Conservation (phyloP, 1,140 invertebrate species). For the Conus betulinus region DNA sequence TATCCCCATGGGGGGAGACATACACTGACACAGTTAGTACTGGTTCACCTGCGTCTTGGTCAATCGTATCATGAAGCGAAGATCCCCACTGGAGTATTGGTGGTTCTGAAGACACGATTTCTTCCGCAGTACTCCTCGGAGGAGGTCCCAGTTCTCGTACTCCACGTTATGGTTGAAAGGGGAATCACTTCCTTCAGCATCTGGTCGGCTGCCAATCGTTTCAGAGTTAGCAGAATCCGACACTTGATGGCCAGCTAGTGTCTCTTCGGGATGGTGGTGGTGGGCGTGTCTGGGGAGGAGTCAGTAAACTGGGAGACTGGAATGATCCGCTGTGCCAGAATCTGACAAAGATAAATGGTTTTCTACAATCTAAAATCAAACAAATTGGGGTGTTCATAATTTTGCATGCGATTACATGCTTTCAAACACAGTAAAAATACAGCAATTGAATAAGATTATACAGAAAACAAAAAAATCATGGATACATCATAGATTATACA, state of each 20-base stretch:
- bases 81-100: conserved; percentile 22
- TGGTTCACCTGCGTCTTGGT: conserved; percentile 33
- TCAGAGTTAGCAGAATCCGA: background rate
- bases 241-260: background rate
- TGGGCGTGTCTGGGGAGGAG: conserved; percentile 17
- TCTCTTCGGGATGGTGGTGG: background rate
- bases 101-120: conserved; percentile 4
- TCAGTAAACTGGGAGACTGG: conserved; percentile 1
- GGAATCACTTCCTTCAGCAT: conserved; percentile 29
- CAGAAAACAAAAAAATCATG: too few relatives aligned
- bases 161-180: conserved; percentile 20
- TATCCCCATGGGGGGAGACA: too few relatives aligned
- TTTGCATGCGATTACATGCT: too few relatives aligned
- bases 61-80: conserved; percentile 32
- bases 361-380: too few relatives aligned
- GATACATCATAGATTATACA: too few relatives aligned
- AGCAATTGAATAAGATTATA: too few relatives aligned
- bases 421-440: too few relatives aligned
- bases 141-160: conserved; percentile 34
- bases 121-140: background rate
- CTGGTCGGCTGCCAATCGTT: background rate
- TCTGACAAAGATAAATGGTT: background rate
- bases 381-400: too few relatives aligned
- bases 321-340: background rate
- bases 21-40: background rate